Percentiles rank a stretch among this genome's conserved stretches.
phyloP scores from a whole-genome alignment of 2,797 vertebrate genomes.

The Chiroxiphia lanceolata region DNA sequence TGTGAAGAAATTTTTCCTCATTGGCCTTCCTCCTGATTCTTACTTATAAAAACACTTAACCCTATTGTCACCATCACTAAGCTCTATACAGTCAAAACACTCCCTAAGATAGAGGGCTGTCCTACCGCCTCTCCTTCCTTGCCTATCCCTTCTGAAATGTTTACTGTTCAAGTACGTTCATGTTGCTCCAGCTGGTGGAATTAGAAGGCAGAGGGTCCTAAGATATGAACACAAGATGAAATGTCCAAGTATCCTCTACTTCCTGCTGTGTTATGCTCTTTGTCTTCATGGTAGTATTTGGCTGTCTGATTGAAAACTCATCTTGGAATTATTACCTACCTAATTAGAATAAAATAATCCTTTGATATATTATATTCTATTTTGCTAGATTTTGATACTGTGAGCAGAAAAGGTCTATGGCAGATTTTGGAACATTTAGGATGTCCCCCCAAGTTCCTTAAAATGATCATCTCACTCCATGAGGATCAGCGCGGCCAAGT shows the following conservation, averaged over 20 bases:
- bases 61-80: background rate
- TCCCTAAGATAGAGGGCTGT: background rate
- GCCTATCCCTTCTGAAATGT: background rate
- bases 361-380: background rate
- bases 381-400: background rate
- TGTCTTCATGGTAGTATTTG: background rate
- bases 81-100: background rate
- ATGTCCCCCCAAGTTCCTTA: too few relatives aligned
- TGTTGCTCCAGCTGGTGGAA: background rate
- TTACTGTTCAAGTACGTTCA: background rate
- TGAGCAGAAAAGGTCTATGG: too few relatives aligned
- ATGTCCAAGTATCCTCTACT: background rate
- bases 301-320: background rate
- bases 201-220: background rate
- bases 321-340: background rate
- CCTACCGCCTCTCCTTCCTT: background rate
- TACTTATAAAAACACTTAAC: background rate
- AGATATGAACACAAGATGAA: background rate
- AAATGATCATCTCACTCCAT: too few relatives aligned
- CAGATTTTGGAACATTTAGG: too few relatives aligned
- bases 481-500: too few relatives aligned
- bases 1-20: background rate
- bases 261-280: background rate
- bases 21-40: background rate
- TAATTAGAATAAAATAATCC: background rate